Percentiles rank a stretch among this genome's conserved stretches.
Evolutionary conservation across 2,797 vertebrate species (phyloP).

Genomic region (Anas acuta): DNA sequence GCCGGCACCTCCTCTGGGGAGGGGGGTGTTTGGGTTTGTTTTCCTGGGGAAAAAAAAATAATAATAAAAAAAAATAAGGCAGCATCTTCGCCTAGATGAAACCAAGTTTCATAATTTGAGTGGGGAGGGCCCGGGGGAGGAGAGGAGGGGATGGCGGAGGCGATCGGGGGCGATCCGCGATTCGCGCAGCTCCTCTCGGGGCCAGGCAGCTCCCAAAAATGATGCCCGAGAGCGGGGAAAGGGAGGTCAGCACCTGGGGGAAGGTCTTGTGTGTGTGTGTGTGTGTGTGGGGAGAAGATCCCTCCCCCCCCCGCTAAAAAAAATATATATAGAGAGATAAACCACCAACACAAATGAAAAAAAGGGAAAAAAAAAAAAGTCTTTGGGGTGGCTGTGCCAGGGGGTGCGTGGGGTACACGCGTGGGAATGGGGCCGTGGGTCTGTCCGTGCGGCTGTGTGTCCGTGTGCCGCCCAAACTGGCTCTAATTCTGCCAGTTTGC

Average conservation of each 20-base stretch:
- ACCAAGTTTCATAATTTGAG: not conserved
- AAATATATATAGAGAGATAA: not conserved
- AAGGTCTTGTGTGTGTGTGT: not conserved
- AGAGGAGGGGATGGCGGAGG: not conserved
- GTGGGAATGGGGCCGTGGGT: not conserved
- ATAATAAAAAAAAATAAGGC: not conserved
- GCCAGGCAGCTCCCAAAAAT: not conserved
- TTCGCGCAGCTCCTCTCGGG: not conserved
- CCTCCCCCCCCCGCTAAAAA: too few relatives aligned
- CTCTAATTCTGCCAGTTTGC: constrained; percentile 60
- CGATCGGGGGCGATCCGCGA: not conserved
- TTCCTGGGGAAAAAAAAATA: too few relatives aligned
- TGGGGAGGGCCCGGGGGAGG: fast-evolving
- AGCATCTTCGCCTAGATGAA: not conserved
- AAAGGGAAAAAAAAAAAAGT: not conserved
- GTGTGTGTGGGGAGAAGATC: too few relatives aligned
- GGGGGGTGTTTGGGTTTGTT: not conserved
- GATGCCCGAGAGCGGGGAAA: not conserved
- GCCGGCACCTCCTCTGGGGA: not conserved
- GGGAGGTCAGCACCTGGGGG: constrained; percentile 25
- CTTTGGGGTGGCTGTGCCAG: not conserved
- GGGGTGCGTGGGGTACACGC: not conserved
- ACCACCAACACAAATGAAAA: not conserved
- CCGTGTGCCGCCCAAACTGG: constrained; percentile 17
- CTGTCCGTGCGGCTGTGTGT: not conserved